phyloP scores from a whole-genome alignment of 2,888 invertebrate species.

The Spodoptera exigua region DNA sequence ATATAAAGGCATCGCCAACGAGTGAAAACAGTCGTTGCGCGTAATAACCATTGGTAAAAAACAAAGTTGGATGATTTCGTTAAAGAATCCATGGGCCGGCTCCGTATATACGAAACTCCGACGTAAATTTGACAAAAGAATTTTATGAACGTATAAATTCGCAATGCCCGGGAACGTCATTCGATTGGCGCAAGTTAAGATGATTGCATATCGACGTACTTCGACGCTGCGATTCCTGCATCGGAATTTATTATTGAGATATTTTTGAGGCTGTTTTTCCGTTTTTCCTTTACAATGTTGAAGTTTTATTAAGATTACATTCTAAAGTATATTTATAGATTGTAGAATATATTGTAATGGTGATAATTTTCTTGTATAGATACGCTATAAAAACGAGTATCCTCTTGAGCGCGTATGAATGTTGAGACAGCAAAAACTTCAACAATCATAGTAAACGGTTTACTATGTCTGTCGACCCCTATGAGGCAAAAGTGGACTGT shows the following conservation, averaged over 20 bases:
- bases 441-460: too few species aligned
- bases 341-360: too few species aligned
- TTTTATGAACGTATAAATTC: constrained; percentile 88
- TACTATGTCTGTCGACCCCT: too few species aligned
- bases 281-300: too few species aligned
- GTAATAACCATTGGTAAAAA: constrained; percentile 83
- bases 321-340: too few species aligned
- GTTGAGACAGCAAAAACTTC: too few species aligned
- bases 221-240: constrained; percentile 10
- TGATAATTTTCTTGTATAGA: too few species aligned
- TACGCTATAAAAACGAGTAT: too few species aligned
- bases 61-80: constrained; percentile 77
- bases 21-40: constrained; percentile 54
- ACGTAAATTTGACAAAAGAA: constrained; percentile 88
- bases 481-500: too few species aligned
- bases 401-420: too few species aligned
- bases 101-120: constrained; percentile 78
- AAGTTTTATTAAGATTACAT: too few species aligned
- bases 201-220: constrained; percentile 39
- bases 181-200: constrained; percentile 77
- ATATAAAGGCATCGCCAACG: constrained; percentile 31
- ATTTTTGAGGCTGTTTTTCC: neutral
- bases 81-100: constrained; percentile 78
- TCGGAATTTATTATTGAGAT: neutral
- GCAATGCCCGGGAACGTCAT: constrained; percentile 70